Conservation (phyloP, 2,797 vertebrate species). For the Hyperoplus immaculatus region DNA sequence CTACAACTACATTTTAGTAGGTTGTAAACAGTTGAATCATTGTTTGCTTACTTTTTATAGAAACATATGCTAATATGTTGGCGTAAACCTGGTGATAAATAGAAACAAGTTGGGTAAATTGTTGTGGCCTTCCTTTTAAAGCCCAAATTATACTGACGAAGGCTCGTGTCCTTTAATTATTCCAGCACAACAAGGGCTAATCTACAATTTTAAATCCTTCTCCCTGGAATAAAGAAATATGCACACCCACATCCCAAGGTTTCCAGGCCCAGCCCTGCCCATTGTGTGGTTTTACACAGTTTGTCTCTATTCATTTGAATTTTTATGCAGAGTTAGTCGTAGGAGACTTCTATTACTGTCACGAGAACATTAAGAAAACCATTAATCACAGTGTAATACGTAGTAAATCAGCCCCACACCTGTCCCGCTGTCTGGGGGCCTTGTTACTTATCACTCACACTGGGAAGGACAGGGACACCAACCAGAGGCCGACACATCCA, state of each 20-base stretch:
- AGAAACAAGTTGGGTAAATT: neutral
- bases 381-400: slow-evolving; percentile 84
- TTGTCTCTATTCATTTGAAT: slow-evolving; percentile 86
- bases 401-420: slow-evolving; percentile 80
- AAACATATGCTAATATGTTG: neutral
- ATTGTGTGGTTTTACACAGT: slow-evolving; percentile 74
- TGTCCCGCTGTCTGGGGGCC: slow-evolving; percentile 72
- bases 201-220: slow-evolving; percentile 75
- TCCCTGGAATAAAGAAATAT: slow-evolving; percentile 82
- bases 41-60: neutral
- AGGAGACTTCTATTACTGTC: slow-evolving; percentile 82
- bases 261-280: slow-evolving; percentile 74
- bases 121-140: slow-evolving; percentile 29
- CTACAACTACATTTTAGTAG: neutral
- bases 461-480: slow-evolving; percentile 59
- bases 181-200: slow-evolving; percentile 71
- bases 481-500: slow-evolving; percentile 45
- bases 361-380: slow-evolving; percentile 86
- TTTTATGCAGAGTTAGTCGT: slow-evolving; percentile 86
- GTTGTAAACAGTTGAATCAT: no score
- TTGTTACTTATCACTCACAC: slow-evolving; percentile 69
- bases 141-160: slow-evolving; percentile 36
- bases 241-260: slow-evolving; percentile 85
- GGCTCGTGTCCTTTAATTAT: slow-evolving; percentile 68
- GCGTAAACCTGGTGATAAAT: slow-evolving; percentile 1